Evolutionary conservation across 2,888 invertebrate genomes (phyloP).

Genomic region (Aphodius granarius): DNA sequence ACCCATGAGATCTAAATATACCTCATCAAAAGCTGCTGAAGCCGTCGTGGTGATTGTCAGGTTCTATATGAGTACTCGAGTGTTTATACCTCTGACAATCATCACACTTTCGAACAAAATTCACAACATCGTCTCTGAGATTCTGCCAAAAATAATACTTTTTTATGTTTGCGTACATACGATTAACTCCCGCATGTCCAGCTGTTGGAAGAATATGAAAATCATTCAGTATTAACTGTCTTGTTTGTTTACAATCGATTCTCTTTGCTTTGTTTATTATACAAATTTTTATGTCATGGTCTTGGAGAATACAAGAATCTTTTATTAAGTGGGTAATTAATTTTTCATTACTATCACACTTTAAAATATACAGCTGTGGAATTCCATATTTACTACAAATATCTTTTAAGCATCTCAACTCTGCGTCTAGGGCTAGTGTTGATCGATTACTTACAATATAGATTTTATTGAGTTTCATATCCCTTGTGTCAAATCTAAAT

Average conservation of each 20-base stretch:
- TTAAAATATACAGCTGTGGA: constrained; percentile 25
- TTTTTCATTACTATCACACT: constrained; percentile 8
- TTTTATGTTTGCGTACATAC: constrained; percentile 21
- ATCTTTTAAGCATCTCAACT: too few relatives aligned
- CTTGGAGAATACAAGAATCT: neutral
- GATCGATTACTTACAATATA: too few relatives aligned
- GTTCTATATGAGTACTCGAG: neutral
- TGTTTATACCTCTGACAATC: neutral
- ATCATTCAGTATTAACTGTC: constrained; percentile 23
- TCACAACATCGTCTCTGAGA: constrained; percentile 10
- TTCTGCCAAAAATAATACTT: constrained; percentile 16
- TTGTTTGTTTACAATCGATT: constrained; percentile 13
- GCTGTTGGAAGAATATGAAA: constrained; percentile 22
- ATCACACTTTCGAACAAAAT: constrained; percentile 14
- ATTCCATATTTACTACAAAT: too few relatives aligned
- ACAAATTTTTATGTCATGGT: neutral
- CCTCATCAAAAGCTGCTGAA: constrained; percentile 27
- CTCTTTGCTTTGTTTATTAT: constrained; percentile 6
- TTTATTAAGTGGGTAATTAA: constrained; percentile 7
- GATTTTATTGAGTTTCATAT: too few relatives aligned
- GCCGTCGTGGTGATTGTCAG: constrained; percentile 7
- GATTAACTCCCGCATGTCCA: constrained; percentile 20
- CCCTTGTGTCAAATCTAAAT: constrained; percentile 34
- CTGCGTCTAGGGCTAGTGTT: too few relatives aligned
- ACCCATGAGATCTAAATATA: constrained; percentile 30